These are phyloP conservation scores for Corydoras maculifer DNA, from an alignment of 2,113 vertebrate species.

Conservation along the genomic window DNA sequence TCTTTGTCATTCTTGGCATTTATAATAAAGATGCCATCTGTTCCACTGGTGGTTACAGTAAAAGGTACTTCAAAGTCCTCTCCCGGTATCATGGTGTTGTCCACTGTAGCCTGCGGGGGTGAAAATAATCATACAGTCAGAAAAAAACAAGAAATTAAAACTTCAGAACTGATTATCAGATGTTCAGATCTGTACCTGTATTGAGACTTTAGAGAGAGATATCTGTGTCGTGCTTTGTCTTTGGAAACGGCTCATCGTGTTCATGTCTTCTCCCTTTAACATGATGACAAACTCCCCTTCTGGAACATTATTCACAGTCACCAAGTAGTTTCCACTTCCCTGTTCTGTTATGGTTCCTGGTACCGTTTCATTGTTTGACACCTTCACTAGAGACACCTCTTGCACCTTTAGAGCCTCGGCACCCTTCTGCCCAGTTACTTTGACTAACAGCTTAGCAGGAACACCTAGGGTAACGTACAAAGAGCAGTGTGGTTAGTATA, in stretches of 20 bases:
- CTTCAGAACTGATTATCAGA: not conserved
- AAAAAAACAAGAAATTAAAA: not conserved
- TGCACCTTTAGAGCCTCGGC: slow-evolving; percentile 46
- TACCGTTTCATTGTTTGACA: slow-evolving; percentile 35
- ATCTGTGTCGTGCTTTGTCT: slow-evolving; percentile 65
- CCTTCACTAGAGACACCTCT: slow-evolving; percentile 46
- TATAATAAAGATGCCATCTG: slow-evolving; percentile 47
- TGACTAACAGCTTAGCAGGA: slow-evolving; percentile 52
- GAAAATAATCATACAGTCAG: not conserved
- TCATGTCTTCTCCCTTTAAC: slow-evolving; percentile 55
- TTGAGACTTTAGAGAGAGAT: slow-evolving; percentile 57
- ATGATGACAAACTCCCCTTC: slow-evolving; percentile 58
- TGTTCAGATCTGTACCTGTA: slow-evolving; percentile 49
- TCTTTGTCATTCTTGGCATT: slow-evolving; percentile 51
- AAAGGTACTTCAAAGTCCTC: slow-evolving; percentile 44
- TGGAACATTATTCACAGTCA: slow-evolving; percentile 50
- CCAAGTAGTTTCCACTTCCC: slow-evolving; percentile 54
- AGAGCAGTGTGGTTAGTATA: not conserved
- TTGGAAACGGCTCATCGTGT: slow-evolving; percentile 53
- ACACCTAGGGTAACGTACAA: slow-evolving; percentile 42
- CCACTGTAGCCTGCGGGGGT: slow-evolving; percentile 47
- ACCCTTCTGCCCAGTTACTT: slow-evolving; percentile 60
- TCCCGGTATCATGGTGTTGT: slow-evolving; percentile 55
- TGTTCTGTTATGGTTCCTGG: slow-evolving; percentile 42
- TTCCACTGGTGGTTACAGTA: slow-evolving; percentile 50